Conservation (phyloP, 1,140 invertebrate genomes). For the Cherax destructor region DNA sequence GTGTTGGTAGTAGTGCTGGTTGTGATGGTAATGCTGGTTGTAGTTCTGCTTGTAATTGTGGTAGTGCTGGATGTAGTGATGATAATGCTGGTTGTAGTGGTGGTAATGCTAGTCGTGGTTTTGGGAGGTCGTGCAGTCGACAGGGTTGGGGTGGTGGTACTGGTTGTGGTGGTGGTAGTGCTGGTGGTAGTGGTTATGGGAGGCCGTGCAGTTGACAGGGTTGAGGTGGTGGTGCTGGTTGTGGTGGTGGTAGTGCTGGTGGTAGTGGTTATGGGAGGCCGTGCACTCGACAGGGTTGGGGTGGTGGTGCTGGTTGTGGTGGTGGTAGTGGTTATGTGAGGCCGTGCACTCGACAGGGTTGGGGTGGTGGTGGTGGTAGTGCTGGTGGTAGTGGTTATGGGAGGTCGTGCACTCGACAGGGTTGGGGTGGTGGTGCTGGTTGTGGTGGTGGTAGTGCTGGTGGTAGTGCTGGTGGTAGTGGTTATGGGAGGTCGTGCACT, state of each 20-base stretch:
- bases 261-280: too few relatives aligned
- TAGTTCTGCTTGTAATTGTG: too few relatives aligned
- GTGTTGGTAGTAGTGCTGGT: too few relatives aligned
- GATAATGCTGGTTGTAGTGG: neutral
- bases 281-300: too few relatives aligned
- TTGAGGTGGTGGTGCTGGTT: neutral
- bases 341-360: neutral
- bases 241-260: too few relatives aligned
- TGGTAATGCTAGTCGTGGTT: too few relatives aligned
- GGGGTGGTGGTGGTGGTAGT: neutral
- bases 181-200: neutral
- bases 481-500: too few relatives aligned
- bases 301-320: neutral
- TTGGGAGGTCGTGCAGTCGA: neutral
- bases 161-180: neutral
- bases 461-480: neutral
- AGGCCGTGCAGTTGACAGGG: too few relatives aligned
- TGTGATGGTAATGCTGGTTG: neutral
- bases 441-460: neutral
- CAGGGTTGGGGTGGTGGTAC: neutral
- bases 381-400: neutral
- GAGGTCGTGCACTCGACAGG: neutral
- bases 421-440: neutral
- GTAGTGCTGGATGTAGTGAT: too few relatives aligned
- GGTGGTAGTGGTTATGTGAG: too few relatives aligned